A percentile compares a stretch with the other conserved stretches of the same genome.
These are phyloP conservation scores for Monopis laevigella DNA, from an alignment of 2,888 invertebrate genomes.

Conservation along the genomic window DNA sequence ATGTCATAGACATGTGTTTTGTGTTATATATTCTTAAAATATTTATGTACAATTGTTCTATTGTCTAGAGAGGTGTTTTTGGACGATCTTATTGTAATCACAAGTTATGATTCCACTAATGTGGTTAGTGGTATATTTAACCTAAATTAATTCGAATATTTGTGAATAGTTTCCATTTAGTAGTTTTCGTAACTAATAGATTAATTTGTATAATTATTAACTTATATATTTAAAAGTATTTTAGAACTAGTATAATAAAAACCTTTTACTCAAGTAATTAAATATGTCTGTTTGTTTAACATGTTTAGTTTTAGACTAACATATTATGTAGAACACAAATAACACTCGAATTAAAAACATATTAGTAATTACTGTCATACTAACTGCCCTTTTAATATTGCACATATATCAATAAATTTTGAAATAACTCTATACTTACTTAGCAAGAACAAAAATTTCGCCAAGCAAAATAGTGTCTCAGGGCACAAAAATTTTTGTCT, in stretches of 20 bases:
- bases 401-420: background rate
- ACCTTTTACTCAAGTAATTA: conserved; percentile 58
- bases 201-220: conserved; percentile 59
- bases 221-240: conserved; percentile 28
- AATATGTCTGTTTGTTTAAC: conserved; percentile 66
- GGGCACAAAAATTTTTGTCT: conserved; percentile 38
- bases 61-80: background rate
- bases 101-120: background rate
- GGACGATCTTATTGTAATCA: conserved; percentile 3
- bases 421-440: background rate
- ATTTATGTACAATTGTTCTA: background rate
- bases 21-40: conserved; percentile 1
- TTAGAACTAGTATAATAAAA: conserved; percentile 63
- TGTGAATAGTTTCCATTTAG: conserved; percentile 17
- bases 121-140: conserved; percentile 10
- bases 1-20: conserved; percentile 6
- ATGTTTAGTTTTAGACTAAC: conserved; percentile 66
- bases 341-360: conserved; percentile 9
- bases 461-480: conserved; percentile 68
- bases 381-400: conserved; percentile 44
- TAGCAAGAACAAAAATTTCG: conserved; percentile 33
- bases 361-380: conserved; percentile 24
- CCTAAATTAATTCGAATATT: too few relatives aligned
- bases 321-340: conserved; percentile 57
- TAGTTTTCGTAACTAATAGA: conserved; percentile 56